Percentiles rank a stretch among this genome's conserved stretches.
Evolutionary conservation across 2,888 invertebrate genomes (phyloP).

Genomic region (Drosophila nr. perissopoda): DNA sequence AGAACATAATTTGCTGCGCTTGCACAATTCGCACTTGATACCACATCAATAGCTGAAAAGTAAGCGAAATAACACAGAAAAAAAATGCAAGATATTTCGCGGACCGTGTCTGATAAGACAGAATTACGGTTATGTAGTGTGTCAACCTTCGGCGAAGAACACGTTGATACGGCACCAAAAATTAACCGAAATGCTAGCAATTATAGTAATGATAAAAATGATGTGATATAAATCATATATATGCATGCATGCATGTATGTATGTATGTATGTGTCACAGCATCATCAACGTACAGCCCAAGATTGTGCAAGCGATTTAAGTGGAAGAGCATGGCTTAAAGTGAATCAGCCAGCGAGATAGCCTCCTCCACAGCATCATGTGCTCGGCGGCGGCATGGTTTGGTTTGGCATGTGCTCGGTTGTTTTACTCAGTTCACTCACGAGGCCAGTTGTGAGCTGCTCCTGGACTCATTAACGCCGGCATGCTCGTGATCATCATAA

Average conservation of each 20-base stretch:
- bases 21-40: neutral
- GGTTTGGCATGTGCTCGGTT: slow-evolving; percentile 30
- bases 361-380: neutral
- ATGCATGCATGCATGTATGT: neutral
- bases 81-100: slow-evolving; percentile 25
- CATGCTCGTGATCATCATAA: slow-evolving; percentile 44
- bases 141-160: slow-evolving; percentile 39
- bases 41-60: slow-evolving; percentile 5
- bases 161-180: slow-evolving; percentile 39
- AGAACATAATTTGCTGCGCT: neutral
- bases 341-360: slow-evolving; percentile 10
- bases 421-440: slow-evolving; percentile 3
- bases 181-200: slow-evolving; percentile 3
- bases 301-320: slow-evolving; percentile 29
- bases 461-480: slow-evolving; percentile 49
- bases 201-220: neutral
- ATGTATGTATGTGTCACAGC: neutral
- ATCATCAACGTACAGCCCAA: neutral
- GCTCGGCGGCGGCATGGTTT: neutral
- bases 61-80: slow-evolving; percentile 14
- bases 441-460: slow-evolving; percentile 15
- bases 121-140: neutral
- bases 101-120: slow-evolving; percentile 40
- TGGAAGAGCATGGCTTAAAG: slow-evolving; percentile 7
- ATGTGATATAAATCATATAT: neutral